Percentiles rank a stretch among this genome's conserved stretches.
Evolutionary conservation across 2,113 vertebrate species (phyloP).

Genomic region (Lathamus discolor): DNA sequence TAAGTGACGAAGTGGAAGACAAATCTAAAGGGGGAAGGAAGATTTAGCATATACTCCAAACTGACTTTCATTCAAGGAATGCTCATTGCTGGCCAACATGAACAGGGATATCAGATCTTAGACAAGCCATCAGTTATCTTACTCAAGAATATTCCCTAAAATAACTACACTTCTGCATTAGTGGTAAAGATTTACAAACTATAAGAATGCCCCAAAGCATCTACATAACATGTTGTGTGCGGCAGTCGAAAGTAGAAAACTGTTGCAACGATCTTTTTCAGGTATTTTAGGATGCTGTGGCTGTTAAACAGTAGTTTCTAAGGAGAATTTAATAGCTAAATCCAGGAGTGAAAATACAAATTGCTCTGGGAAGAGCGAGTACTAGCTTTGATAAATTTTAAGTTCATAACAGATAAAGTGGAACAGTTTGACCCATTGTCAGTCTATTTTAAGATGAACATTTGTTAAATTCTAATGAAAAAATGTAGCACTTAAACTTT

Average conservation of each 20-base stretch:
- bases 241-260: neutral
- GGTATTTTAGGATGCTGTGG: neutral
- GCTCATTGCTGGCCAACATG: neutral
- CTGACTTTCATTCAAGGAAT: neutral
- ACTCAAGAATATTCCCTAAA: neutral
- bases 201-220: neutral
- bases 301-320: neutral
- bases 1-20: neutral
- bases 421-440: conserved; percentile 74
- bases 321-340: conserved; percentile 28
- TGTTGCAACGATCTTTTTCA: neutral
- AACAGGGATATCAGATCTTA: neutral
- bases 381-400: conserved; percentile 65
- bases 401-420: conserved; percentile 69
- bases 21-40: neutral
- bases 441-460: conserved; percentile 82
- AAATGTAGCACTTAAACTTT: conserved; percentile 80
- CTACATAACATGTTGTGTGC: neutral
- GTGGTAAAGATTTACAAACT: neutral
- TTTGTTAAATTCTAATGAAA: conserved; percentile 84
- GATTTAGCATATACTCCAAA: neutral
- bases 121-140: neutral
- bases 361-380: conserved; percentile 64
- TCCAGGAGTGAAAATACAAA: conserved; percentile 49
- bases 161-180: neutral